Conservation (phyloP, 2,888 invertebrate genomes). For the Cryptops parisi region DNA sequence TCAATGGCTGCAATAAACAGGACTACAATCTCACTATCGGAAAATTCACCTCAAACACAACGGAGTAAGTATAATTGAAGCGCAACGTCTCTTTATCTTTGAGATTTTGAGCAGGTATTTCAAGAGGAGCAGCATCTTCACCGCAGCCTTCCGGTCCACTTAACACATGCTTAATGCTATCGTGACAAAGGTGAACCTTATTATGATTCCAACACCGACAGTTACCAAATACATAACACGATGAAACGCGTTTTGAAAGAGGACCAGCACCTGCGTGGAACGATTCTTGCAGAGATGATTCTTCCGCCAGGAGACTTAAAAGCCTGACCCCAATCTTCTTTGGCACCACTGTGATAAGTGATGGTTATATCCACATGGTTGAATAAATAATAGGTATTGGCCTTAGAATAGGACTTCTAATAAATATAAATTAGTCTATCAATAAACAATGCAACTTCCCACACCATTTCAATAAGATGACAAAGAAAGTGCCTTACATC, state of each 20-base stretch:
- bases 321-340: slow-evolving; percentile 72
- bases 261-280: slow-evolving; percentile 35
- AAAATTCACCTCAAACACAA: slow-evolving; percentile 51
- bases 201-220: too few species aligned
- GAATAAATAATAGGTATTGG: slow-evolving; percentile 77
- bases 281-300: slow-evolving; percentile 48
- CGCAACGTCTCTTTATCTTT: slow-evolving; percentile 39
- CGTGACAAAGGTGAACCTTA: too few species aligned
- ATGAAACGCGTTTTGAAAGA: neutral
- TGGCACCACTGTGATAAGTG: slow-evolving; percentile 76
- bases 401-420: slow-evolving; percentile 9
- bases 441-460: neutral
- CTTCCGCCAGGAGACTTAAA: slow-evolving; percentile 70
- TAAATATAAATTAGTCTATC: slow-evolving; percentile 5
- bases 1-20: too few species aligned
- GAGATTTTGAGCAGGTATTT: slow-evolving; percentile 46
- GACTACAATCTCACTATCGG: neutral
- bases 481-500: slow-evolving; percentile 19
- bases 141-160: slow-evolving; percentile 23
- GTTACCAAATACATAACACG: neutral
- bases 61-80: slow-evolving; percentile 74
- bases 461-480: neutral
- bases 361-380: slow-evolving; percentile 92
- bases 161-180: slow-evolving; percentile 40
- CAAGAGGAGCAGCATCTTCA: slow-evolving; percentile 45